Base-by-base conservation (phyloP, 2,888 invertebrate species). In the Caenorhabditis wallacei region DNA sequence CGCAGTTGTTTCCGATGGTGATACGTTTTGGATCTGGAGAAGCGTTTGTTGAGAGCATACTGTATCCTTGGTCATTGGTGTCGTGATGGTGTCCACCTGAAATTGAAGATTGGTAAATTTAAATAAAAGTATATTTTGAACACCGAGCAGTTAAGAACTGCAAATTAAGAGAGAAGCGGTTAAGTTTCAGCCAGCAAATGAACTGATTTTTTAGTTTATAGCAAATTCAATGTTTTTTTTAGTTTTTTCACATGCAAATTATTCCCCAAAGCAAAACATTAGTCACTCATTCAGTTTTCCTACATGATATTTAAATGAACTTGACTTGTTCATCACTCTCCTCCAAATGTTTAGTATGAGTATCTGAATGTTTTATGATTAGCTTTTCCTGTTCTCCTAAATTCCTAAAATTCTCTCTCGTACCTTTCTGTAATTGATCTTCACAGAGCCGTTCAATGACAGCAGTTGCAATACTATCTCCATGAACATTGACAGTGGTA, bases 401-500 rank as follows among this genome's bases (percentile, higher is more conserved):
- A 16, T 7, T 20, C 13, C 18, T 61, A 5, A 2, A 43, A 22
- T 56, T 22, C n/a, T n/a, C n/a, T n/a, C n/a, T 8, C 1, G 18
- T 78, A 86, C 88, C 88, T 85, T 86, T 82, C 71, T 86, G 81
- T n/a, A 88, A 75, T 63, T 85, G 84, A 53, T 87, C 86, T 59
- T 87, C 88, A 75, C 90, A 90, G 13, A 89, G 72, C 75, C 86
- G 80, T 37, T 86, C 87, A 57, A 90, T 89, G 0, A 89, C 85
- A 0, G 88, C 89, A 0, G 89, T 87, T 0, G 88, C 90, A 53
- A 89, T 88, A 51, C 85, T 85, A 82, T 90, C 90, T 22, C 89
- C 90, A 70, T 88, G 88, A n/a, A 90, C 90, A 75, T 90, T 90
- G n/a, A 90, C 88, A 22, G 87, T 88, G 3, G 89, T 89, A 51